Evolutionary conservation across 2,888 invertebrate genomes (phyloP).

Genomic region (Sphecodes monilicornis): DNA sequence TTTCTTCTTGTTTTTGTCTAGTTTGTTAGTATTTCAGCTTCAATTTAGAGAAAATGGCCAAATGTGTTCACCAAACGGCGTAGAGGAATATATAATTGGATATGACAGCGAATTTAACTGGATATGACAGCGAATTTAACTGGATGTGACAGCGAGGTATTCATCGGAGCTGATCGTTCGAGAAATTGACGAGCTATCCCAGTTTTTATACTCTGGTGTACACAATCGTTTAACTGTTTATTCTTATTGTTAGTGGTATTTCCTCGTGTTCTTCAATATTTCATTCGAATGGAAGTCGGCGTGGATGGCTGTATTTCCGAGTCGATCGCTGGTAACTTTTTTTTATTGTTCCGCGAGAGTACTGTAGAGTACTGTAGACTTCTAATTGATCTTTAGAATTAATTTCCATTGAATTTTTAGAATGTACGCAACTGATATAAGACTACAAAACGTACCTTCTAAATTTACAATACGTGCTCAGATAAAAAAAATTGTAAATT

Average conservation of each 20-base stretch:
- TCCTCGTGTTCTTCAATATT: background rate
- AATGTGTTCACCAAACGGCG: background rate
- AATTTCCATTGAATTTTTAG: background rate
- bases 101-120: background rate
- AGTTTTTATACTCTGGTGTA: background rate
- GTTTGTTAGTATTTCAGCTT: background rate
- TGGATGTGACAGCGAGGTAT: slow-evolving; percentile 1
- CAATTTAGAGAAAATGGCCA: background rate
- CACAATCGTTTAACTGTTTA: background rate
- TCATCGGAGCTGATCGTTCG: background rate
- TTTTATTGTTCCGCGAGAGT: background rate
- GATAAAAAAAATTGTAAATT: no score
- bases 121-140: background rate
- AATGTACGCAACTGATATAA: background rate
- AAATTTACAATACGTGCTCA: no score
- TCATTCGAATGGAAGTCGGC: background rate
- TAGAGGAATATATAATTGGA: background rate
- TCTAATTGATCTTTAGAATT: background rate
- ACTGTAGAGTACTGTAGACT: background rate
- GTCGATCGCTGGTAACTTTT: background rate
- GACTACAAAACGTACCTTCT: background rate
- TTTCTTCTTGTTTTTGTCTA: background rate
- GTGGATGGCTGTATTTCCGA: background rate
- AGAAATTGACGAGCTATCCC: background rate
- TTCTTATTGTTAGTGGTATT: background rate